A percentile compares a stretch with the other conserved stretches of the same genome.
phyloP scores from a whole-genome alignment of 35 echinoderm and acorn worm species.

The Diadema setosum region DNA sequence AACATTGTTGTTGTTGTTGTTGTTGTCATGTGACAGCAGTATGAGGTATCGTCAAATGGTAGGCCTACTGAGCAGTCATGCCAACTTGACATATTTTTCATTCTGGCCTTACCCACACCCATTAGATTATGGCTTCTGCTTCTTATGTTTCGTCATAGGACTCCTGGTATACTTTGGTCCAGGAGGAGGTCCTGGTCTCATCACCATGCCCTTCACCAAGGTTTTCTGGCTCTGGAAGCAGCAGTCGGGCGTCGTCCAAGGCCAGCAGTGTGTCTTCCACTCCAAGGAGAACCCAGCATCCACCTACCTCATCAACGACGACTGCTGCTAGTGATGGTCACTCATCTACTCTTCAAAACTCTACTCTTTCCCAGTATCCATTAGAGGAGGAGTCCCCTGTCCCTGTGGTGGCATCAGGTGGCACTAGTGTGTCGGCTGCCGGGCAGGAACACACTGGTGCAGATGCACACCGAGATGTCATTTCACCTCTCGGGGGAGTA shows the following conservation, averaged over 20 bases:
- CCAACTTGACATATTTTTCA: no score
- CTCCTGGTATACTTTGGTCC: not conserved
- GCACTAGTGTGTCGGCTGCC: not conserved
- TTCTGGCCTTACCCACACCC: no score
- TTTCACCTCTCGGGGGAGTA: not conserved
- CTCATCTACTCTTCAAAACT: not conserved
- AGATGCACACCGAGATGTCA: not conserved
- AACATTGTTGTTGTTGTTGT: no score
- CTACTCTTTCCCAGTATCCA: not conserved
- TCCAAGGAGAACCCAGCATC: not conserved
- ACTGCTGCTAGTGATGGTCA: not conserved
- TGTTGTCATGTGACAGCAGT: no score
- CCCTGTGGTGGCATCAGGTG: not conserved
- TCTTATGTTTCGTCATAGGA: not conserved
- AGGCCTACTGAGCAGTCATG: no score
- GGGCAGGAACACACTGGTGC: not conserved
- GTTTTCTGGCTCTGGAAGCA: not conserved
- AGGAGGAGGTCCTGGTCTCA: slow-evolving; percentile 1
- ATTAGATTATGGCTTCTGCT: no score
- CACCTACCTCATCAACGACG: not conserved
- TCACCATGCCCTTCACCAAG: not conserved
- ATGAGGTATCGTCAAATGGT: no score
- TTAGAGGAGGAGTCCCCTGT: not conserved
- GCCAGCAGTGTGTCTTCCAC: slow-evolving; percentile 7
- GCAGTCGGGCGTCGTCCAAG: not conserved